phyloP scores from a whole-genome alignment of 2,113 vertebrate genomes.

The Nothoprocta pentlandii region DNA sequence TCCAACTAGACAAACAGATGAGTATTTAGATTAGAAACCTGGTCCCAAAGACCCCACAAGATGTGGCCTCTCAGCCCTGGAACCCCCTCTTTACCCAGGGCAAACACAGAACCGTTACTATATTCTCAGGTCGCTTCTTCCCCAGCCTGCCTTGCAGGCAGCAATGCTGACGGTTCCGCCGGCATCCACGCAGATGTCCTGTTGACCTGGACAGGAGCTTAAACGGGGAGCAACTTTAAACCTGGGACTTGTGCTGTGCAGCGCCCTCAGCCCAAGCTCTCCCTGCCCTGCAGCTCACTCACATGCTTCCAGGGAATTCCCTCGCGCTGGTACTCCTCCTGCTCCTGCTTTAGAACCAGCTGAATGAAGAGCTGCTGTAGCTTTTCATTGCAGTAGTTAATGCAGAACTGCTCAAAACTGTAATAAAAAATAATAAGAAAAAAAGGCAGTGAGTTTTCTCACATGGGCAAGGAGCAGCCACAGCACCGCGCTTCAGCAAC shows the following conservation, averaged over 20 bases:
- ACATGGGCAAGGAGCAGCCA: neutral
- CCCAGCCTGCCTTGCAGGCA: neutral
- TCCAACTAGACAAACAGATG: neutral
- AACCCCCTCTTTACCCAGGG: neutral
- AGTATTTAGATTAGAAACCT: neutral
- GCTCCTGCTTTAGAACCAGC: slow-evolving; percentile 96
- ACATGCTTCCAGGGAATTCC: slow-evolving; percentile 99
- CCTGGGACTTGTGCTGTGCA: neutral
- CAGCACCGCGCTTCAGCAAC: accelerated
- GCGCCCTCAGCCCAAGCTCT: neutral
- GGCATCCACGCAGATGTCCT: neutral
- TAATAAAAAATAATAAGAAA: neutral
- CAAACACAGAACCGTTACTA: neutral
- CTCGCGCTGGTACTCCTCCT: slow-evolving; percentile 96
- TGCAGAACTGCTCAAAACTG: slow-evolving; percentile 99
- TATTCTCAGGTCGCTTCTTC: neutral
- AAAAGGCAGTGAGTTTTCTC: neutral
- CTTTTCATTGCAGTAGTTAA: slow-evolving; percentile 99
- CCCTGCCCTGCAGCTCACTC: slow-evolving; percentile 39
- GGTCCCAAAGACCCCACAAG: neutral
- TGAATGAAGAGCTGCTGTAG: slow-evolving; percentile 98
- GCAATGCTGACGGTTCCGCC: neutral
- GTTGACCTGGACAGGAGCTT: neutral
- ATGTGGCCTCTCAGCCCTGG: neutral
- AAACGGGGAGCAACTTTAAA: neutral